A percentile compares a stretch with the other conserved stretches of the same genome.
These are phyloP conservation scores for Dendrocincla fuliginosa DNA, from an alignment of 2,797 vertebrate genomes.

Conservation along the genomic window DNA sequence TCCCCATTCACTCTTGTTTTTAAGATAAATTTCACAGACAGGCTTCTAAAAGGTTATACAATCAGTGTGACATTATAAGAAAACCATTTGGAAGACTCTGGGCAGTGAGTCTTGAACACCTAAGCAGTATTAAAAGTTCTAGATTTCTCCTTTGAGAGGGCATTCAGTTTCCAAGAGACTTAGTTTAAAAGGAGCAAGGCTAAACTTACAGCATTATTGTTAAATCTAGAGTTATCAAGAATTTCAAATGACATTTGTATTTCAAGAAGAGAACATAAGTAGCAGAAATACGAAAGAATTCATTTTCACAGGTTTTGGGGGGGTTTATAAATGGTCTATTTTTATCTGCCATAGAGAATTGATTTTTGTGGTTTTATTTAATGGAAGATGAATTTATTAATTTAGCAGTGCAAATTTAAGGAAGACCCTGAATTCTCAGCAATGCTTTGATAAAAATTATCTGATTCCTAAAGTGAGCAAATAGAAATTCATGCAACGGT, in stretches of 20 bases:
- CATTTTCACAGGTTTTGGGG: slow-evolving; percentile 38
- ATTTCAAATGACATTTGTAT: slow-evolving; percentile 45
- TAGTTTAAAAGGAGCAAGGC: slow-evolving; percentile 20
- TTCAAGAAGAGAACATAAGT: slow-evolving; percentile 18
- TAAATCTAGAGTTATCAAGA: slow-evolving; percentile 18
- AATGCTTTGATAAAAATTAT: neutral
- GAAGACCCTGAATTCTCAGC: slow-evolving; percentile 14
- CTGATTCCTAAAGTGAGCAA: neutral
- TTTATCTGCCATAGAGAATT: slow-evolving; percentile 68
- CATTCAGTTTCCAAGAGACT: slow-evolving; percentile 64
- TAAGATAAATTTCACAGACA: slow-evolving; percentile 28
- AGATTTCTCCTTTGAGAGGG: slow-evolving; percentile 54
- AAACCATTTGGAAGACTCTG: neutral
- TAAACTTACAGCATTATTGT: slow-evolving; percentile 41
- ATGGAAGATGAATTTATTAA: slow-evolving; percentile 57
- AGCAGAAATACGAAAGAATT: slow-evolving; percentile 33
- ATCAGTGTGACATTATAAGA: neutral
- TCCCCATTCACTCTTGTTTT: slow-evolving; percentile 8
- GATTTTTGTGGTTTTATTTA: slow-evolving; percentile 65
- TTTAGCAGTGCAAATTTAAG: slow-evolving; percentile 52
- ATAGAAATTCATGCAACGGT: neutral
- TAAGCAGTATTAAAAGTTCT: slow-evolving; percentile 58
- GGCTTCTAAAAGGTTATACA: slow-evolving; percentile 31
- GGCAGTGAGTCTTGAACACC: slow-evolving; percentile 32
- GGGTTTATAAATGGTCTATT: slow-evolving; percentile 63